Conservation (phyloP, 1,140 invertebrate genomes). For the Scylla paramamosain region DNA sequence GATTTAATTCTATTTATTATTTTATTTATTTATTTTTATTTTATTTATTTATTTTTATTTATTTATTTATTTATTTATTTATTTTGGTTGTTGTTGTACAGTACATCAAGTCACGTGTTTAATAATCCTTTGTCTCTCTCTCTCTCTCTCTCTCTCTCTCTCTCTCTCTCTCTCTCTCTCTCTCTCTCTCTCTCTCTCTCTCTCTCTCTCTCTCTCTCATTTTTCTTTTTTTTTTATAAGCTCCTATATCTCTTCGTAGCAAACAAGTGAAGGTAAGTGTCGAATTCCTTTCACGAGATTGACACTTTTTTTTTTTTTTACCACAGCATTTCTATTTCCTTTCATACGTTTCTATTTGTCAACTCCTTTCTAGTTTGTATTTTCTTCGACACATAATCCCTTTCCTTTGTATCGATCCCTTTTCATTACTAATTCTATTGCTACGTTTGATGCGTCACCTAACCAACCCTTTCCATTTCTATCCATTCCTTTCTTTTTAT, state of each 20-base stretch:
- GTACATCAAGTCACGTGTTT: not conserved
- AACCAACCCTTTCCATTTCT: not conserved
- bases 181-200: not conserved
- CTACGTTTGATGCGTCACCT: too few relatives aligned
- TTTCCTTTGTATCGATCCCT: not conserved
- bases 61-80: not conserved
- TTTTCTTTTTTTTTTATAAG: not conserved
- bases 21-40: too few relatives aligned
- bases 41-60: too few relatives aligned
- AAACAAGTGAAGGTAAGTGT: too few relatives aligned
- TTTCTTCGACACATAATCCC: too few relatives aligned
- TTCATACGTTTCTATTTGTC: not conserved
- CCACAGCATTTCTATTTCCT: not conserved
- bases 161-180: not conserved
- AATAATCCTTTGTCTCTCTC: not conserved
- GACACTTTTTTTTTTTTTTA: not conserved
- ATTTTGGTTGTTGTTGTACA: not conserved
- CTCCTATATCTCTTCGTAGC: too few relatives aligned
- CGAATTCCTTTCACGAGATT: not conserved
- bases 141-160: not conserved
- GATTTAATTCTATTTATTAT: too few relatives aligned
- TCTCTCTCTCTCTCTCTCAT: not conserved
- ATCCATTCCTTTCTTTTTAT: not conserved
- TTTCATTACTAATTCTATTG: too few relatives aligned
- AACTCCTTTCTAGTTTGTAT: not conserved